Evolutionary conservation across 2,113 vertebrate species (phyloP).

Genomic region (Alexandromys fortis): DNA sequence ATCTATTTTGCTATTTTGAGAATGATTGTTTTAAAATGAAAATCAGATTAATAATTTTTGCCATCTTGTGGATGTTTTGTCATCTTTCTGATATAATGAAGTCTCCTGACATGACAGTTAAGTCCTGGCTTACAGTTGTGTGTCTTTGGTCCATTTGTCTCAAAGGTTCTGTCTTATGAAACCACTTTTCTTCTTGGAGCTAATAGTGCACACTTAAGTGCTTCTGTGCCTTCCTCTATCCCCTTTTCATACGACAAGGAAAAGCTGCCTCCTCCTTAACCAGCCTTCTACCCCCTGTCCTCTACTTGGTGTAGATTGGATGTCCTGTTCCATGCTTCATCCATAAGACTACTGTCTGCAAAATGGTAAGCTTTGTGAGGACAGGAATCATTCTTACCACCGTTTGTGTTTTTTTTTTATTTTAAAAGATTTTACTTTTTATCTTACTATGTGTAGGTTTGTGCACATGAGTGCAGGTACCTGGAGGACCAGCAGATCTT

Average conservation of each 20-base stretch:
- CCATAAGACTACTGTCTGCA: neutral
- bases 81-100: neutral
- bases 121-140: neutral
- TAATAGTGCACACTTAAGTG: neutral
- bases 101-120: neutral
- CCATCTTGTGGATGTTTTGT: neutral
- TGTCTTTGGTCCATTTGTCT: neutral
- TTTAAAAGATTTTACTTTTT: neutral
- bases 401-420: neutral
- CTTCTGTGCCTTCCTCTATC: neutral
- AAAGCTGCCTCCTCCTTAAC: neutral
- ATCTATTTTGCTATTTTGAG: neutral
- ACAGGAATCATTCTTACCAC: neutral
- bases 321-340: neutral
- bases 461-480: neutral
- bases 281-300: neutral
- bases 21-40: conserved; percentile 37
- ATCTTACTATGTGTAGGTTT: neutral
- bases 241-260: neutral
- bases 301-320: neutral
- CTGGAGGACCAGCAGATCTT: neutral
- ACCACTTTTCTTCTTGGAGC: neutral
- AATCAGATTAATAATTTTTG: neutral
- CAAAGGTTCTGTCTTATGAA: neutral
- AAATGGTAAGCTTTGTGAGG: neutral